Percentiles rank a stretch among this genome's conserved stretches.
Evolutionary conservation across 2,797 vertebrate genomes (phyloP).

Genomic region (Jordanella pulchra): DNA sequence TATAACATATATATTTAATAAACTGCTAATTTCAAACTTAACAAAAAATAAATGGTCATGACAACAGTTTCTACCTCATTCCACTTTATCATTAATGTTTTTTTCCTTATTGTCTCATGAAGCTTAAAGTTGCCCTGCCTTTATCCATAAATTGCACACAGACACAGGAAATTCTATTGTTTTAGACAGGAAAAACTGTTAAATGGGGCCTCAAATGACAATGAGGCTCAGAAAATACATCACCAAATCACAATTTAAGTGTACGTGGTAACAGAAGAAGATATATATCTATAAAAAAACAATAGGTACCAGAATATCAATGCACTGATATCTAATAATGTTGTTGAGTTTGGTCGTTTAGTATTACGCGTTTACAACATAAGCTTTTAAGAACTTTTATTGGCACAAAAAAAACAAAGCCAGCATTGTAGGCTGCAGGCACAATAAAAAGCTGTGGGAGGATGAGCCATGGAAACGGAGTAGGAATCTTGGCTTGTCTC

Average conservation of each 20-base stretch:
- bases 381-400: constrained; percentile 4
- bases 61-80: neutral
- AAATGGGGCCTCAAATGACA: constrained; percentile 27
- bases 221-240: constrained; percentile 15
- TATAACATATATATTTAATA: neutral
- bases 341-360: neutral
- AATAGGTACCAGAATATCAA: neutral
- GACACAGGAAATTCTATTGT: constrained; percentile 64
- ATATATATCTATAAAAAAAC: too few species aligned
- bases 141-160: constrained; percentile 5
- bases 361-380: constrained; percentile 8
- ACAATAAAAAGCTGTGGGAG: constrained; percentile 30
- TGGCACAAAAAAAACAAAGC: constrained; percentile 43
- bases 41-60: neutral
- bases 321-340: neutral
- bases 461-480: constrained; percentile 54
- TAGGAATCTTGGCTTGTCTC: constrained; percentile 55
- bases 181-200: constrained; percentile 57
- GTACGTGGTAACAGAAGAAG: neutral
- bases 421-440: constrained; percentile 39
- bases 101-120: constrained; percentile 1
- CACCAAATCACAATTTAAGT: constrained; percentile 1
- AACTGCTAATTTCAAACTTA: neutral
- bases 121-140: constrained; percentile 4
- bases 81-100: neutral